phyloP scores from a whole-genome alignment of 2,797 vertebrate species.

The Oophaga sylvatica region DNA sequence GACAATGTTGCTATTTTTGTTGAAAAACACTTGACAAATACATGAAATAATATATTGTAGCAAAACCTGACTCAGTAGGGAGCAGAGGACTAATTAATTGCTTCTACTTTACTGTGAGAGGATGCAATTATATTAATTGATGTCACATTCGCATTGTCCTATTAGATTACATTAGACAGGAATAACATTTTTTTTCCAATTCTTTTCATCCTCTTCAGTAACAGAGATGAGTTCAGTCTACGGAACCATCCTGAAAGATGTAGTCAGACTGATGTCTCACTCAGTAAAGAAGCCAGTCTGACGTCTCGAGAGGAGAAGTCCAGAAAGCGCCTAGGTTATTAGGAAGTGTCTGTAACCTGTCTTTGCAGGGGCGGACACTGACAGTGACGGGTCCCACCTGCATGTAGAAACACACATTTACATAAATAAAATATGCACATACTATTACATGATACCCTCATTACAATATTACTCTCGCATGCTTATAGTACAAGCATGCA shows the following conservation, averaged over 20 bases:
- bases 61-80: background rate
- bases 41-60: constrained; percentile 27
- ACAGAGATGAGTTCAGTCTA: background rate
- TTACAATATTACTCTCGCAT: too few relatives aligned
- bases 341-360: too few relatives aligned
- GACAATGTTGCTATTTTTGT: constrained; percentile 33
- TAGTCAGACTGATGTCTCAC: background rate
- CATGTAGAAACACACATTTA: too few relatives aligned
- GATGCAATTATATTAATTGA: constrained; percentile 15
- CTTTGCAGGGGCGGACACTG: too few relatives aligned
- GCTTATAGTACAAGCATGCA: too few relatives aligned
- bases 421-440: too few relatives aligned
- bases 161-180: constrained; percentile 25
- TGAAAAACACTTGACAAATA: constrained; percentile 17
- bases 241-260: background rate
- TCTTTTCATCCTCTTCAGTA: background rate
- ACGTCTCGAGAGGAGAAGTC: background rate
- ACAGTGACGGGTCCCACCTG: too few relatives aligned
- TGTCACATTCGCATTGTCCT: constrained; percentile 30
- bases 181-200: background rate
- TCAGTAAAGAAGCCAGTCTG: background rate
- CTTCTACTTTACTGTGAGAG: background rate
- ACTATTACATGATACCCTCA: too few relatives aligned
- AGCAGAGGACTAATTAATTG: constrained; percentile 6
- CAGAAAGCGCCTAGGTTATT: too few relatives aligned